Evolutionary conservation across 2,797 vertebrate genomes (phyloP), one percentile per base, ranked within the genome.

Genomic region (Poeciliopsis presidionis): DNA sequence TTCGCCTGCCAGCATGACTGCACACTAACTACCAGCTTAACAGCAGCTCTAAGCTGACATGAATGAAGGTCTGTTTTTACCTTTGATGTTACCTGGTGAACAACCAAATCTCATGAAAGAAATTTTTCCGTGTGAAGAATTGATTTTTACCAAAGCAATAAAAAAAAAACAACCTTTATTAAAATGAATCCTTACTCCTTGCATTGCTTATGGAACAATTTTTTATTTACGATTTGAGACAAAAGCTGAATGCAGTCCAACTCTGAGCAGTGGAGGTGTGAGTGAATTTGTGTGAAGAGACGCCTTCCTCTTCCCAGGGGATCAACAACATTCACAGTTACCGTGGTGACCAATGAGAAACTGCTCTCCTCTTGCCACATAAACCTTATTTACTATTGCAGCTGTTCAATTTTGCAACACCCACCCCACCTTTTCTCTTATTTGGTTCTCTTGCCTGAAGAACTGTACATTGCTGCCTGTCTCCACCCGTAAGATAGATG

Each of bases 371-470:
- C 90, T 86, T 94, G 93, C 92, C 95, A 95, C 94, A 96, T 96
- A 94, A 95, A 95, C 91, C 91, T 95, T 95, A 95, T 96, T 96
- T 95, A 96, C 94, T 94, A 91, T 94, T 93, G 89, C 93, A 95
- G 93, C 94, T 96, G 93, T 94, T 96, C 92, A 95, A 95, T 95
- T 95, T 94, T 95, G 93, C 94, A 94, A 91, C 89, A 94, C 87
- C 92, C 87, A 81, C 83, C 85, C 88, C 85, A 94, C 91, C 85
- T 91, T 94, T 92, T 91, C 87, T 91, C 88, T 90, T 90, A 91
- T 94, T 94, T 91, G 91, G 72, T 79, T 88, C 89, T 92, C 84
- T 88, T 91, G 92, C 91, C 91, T 85, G 76, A 88, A 87, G 88
- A 91, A 86, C 83, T 87, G 80, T 82, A 85, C 79, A 75, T 70